Percentiles rank a stretch among this genome's conserved stretches.
Evolutionary conservation across 2,888 invertebrate genomes (phyloP).

Genomic region (Acanthosepion esculentum): DNA sequence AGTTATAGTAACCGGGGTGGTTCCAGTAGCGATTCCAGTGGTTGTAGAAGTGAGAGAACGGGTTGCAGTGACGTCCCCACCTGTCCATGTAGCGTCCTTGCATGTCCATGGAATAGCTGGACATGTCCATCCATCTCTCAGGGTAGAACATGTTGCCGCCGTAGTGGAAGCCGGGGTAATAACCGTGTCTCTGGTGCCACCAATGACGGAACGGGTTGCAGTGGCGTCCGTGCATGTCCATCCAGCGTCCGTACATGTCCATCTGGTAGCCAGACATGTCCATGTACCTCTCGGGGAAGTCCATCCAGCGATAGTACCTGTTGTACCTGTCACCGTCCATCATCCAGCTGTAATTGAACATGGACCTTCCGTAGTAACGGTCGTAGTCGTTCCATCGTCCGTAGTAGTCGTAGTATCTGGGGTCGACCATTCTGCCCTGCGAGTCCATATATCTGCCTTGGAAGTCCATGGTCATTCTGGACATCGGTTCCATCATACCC

Average conservation of each 20-base stretch:
- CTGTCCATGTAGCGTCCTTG: slow-evolving; percentile 43
- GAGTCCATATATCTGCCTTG: slow-evolving; percentile 42
- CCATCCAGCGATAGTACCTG: slow-evolving; percentile 24
- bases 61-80: slow-evolving; percentile 34
- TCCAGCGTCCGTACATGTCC: slow-evolving; percentile 44
- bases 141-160: slow-evolving; percentile 35
- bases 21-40: background rate
- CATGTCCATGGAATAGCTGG: slow-evolving; percentile 39
- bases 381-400: slow-evolving; percentile 34
- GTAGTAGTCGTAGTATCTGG: slow-evolving; percentile 40
- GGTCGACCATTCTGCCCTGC: slow-evolving; percentile 38
- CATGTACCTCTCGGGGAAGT: slow-evolving; percentile 46
- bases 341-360: slow-evolving; percentile 13
- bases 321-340: slow-evolving; percentile 8
- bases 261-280: slow-evolving; percentile 44
- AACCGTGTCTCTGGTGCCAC: background rate
- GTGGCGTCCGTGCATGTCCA: slow-evolving; percentile 3
- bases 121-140: slow-evolving; percentile 44
- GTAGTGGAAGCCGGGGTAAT: background rate
- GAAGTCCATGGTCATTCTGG: slow-evolving; percentile 44
- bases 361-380: slow-evolving; percentile 37
- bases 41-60: background rate
- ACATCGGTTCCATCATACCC: slow-evolving; percentile 45
- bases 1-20: slow-evolving; percentile 34
- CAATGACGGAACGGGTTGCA: background rate